Conservation (phyloP, 2,113 vertebrate genomes). For the Hiodon alosoides region DNA sequence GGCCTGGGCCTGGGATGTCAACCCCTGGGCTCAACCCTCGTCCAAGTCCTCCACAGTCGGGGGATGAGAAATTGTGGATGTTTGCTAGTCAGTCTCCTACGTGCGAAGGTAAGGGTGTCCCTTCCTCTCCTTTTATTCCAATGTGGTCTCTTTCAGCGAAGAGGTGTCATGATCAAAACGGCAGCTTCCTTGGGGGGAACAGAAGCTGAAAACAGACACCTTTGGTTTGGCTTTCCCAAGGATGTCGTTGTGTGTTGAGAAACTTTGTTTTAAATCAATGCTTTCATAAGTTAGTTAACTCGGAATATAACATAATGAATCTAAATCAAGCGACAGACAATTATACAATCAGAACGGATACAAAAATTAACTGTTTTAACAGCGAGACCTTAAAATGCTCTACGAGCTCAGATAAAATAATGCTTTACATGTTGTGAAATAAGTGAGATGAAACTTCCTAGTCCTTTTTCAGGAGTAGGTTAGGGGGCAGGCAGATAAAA, state of each 20-base stretch:
- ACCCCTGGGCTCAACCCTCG: constrained; percentile 53
- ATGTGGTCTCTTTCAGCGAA: neutral
- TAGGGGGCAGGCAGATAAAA: constrained; percentile 42
- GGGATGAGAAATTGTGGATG: neutral
- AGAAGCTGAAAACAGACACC: neutral
- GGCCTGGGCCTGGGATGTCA: constrained; percentile 35
- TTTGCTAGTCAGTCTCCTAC: neutral
- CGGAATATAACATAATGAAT: constrained; percentile 43
- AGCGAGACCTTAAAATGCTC: constrained; percentile 60
- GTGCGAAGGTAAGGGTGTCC: neutral
- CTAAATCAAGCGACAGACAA: constrained; percentile 42
- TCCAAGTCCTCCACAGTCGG: constrained; percentile 39
- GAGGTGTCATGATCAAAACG: neutral
- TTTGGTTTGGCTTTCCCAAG: constrained; percentile 37
- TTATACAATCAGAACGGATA: constrained; percentile 48
- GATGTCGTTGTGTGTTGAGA: constrained; percentile 45
- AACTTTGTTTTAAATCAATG: constrained; percentile 33
- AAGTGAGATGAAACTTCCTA: constrained; percentile 31
- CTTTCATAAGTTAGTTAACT: constrained; percentile 45
- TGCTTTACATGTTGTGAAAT: constrained; percentile 50
- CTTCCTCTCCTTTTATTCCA: constrained; percentile 2
- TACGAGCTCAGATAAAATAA: constrained; percentile 60
- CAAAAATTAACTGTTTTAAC: constrained; percentile 68
- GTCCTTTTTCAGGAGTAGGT: constrained; percentile 47
- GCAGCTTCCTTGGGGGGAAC: neutral